Percentiles rank a stretch among this genome's conserved stretches.
phyloP scores from a whole-genome alignment of 2,888 invertebrate species.

The Cremastinae sp. region DNA sequence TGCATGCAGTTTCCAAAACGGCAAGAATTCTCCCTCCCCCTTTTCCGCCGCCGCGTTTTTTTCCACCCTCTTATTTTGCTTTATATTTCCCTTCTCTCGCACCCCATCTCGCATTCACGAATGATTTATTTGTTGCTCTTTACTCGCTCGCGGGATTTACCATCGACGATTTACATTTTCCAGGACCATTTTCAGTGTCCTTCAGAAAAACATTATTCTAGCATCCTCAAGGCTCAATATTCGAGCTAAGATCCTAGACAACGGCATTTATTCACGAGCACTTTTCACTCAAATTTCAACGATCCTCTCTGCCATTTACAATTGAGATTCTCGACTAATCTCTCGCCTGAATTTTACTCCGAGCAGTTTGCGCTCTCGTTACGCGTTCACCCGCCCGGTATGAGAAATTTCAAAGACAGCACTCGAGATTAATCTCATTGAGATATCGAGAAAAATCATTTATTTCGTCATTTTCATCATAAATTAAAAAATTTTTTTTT shows the following conservation, averaged over 20 bases:
- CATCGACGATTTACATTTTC: conserved; percentile 67
- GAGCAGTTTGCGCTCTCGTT: not conserved
- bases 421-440: too few species aligned
- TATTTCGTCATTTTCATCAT: too few species aligned
- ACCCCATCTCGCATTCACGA: conserved; percentile 60
- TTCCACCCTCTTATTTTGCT: conserved; percentile 32
- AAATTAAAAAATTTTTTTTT: too few species aligned
- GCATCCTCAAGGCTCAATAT: not conserved
- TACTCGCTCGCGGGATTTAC: conserved; percentile 66
- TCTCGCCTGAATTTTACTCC: not conserved
- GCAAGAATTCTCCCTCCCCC: conserved; percentile 12
- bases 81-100: conserved; percentile 19
- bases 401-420: not conserved
- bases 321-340: conserved; percentile 13
- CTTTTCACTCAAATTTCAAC: conserved; percentile 6
- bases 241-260: conserved; percentile 22
- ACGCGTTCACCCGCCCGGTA: not conserved
- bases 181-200: conserved; percentile 32
- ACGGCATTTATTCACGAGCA: conserved; percentile 11
- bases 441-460: too few species aligned
- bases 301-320: conserved; percentile 19
- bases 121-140: conserved; percentile 76
- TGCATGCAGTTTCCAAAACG: conserved; percentile 16
- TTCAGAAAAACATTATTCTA: not conserved
- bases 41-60: conserved; percentile 8